Evolutionary conservation across 2,888 invertebrate genomes (phyloP).

Genomic region (Rhamnusium bicolor): DNA sequence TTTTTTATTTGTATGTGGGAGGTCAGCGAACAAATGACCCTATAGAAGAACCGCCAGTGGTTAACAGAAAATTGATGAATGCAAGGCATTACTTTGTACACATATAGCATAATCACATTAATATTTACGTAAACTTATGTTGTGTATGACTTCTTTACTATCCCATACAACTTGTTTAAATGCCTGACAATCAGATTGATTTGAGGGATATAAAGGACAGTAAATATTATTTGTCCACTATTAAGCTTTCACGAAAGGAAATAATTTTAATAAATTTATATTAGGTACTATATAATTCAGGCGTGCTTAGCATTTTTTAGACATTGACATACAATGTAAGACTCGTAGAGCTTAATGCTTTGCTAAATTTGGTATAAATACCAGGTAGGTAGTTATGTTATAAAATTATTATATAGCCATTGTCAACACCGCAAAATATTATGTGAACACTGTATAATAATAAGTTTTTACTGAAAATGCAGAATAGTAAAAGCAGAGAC

Average conservation of each 20-base stretch:
- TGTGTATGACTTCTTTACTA: not conserved
- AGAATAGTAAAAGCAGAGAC: too few species aligned
- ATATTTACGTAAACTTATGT: not conserved
- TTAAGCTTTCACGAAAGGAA: not conserved
- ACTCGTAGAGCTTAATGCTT: not conserved
- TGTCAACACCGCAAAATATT: too few species aligned
- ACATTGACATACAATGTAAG: not conserved
- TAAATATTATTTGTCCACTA: not conserved
- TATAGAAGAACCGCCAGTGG: too few species aligned
- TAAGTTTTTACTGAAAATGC: too few species aligned
- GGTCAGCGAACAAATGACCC: too few species aligned
- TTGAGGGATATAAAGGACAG: not conserved
- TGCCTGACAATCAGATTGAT: not conserved
- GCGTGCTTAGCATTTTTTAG: not conserved
- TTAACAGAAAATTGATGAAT: not conserved
- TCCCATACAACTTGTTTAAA: not conserved
- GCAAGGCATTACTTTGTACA: not conserved
- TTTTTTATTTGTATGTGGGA: too few species aligned
- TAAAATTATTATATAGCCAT: too few species aligned
- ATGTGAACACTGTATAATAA: too few species aligned
- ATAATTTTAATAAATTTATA: not conserved
- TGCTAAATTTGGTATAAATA: not conserved
- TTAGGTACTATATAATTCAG: not conserved
- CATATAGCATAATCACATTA: not conserved
- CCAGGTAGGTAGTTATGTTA: too few species aligned